Conservation (phyloP, 2,797 vertebrate species). For the Typhlichthys subterraneus region DNA sequence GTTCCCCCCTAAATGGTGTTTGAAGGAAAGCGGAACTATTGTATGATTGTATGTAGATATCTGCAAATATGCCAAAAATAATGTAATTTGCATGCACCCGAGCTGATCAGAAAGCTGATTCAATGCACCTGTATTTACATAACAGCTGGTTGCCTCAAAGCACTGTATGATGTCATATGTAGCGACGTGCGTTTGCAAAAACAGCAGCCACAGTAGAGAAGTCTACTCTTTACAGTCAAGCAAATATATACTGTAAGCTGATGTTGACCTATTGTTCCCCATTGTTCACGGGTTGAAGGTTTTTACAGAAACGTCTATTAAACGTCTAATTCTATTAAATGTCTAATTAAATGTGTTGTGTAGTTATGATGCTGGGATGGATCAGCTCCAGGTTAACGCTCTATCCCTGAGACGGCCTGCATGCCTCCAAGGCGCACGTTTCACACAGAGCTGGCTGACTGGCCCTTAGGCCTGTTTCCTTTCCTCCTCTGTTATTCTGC, state of each 20-base stretch:
- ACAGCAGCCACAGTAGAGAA: too few species aligned
- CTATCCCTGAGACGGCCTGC: constrained; percentile 1
- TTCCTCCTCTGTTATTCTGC: constrained; percentile 61
- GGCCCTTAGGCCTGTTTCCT: constrained; percentile 54
- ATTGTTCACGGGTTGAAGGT: too few species aligned
- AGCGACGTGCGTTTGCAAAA: neutral
- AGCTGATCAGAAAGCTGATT: neutral
- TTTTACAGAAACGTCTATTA: too few species aligned
- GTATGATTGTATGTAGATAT: constrained; percentile 22
- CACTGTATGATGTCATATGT: neutral
- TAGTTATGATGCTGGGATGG: too few species aligned
- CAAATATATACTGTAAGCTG: neutral
- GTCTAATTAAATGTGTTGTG: too few species aligned
- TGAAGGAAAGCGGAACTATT: neutral
- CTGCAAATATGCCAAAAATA: constrained; percentile 16
- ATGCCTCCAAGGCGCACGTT: constrained; percentile 47
- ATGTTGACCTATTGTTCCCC: neutral
- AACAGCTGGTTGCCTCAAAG: neutral
- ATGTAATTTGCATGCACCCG: constrained; percentile 41
- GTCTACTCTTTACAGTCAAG: too few species aligned
- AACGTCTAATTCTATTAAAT: too few species aligned
- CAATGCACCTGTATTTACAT: constrained; percentile 14
- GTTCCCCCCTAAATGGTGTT: neutral
- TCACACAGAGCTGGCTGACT: constrained; percentile 48
- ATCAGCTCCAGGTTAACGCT: too few species aligned